Percentiles rank a stretch among this genome's conserved stretches.
Conservation (phyloP, 1,140 invertebrate genomes). For the Drosophila nigromelanica region DNA sequence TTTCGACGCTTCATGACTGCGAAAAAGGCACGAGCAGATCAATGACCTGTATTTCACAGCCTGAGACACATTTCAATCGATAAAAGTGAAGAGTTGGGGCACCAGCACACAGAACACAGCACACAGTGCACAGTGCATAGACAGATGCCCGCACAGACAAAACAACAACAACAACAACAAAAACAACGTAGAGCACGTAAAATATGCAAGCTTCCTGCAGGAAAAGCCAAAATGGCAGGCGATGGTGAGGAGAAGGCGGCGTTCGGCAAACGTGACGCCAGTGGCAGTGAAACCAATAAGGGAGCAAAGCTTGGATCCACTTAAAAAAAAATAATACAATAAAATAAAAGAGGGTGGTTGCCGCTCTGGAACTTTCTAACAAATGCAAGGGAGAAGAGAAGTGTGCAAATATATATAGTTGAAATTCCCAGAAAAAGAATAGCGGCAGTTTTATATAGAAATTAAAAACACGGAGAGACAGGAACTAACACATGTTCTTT, state of each 20-base stretch:
- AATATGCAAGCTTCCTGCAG: constrained; percentile 81
- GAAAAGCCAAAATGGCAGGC: constrained; percentile 79
- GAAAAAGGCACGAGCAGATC: constrained; percentile 69
- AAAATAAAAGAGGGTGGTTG: constrained; percentile 28
- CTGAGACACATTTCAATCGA: constrained; percentile 82
- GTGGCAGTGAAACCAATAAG: constrained; percentile 44
- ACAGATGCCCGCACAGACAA: constrained; percentile 43
- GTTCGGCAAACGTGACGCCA: constrained; percentile 67
- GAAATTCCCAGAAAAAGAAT: neutral
- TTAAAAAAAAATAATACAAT: neutral
- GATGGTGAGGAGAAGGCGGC: neutral
- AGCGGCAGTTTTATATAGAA: neutral
- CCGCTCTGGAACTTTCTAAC: constrained; percentile 54
- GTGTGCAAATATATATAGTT: constrained; percentile 22
- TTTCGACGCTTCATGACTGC: constrained; percentile 54
- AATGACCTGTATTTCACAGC: constrained; percentile 82
- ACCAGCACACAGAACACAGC: constrained; percentile 50
- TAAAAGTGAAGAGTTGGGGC: constrained; percentile 81
- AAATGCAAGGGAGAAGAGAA: neutral
- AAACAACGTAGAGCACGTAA: constrained; percentile 66
- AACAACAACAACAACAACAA: constrained; percentile 39
- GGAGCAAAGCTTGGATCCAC: constrained; percentile 17
- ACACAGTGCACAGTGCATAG: constrained; percentile 46
- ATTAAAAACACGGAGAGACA: constrained; percentile 16
- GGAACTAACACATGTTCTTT: neutral